Evolutionary conservation across 1,140 invertebrate species (phyloP), one percentile per base, ranked within the genome.

Genomic region (Lanistes nyassanus): DNA sequence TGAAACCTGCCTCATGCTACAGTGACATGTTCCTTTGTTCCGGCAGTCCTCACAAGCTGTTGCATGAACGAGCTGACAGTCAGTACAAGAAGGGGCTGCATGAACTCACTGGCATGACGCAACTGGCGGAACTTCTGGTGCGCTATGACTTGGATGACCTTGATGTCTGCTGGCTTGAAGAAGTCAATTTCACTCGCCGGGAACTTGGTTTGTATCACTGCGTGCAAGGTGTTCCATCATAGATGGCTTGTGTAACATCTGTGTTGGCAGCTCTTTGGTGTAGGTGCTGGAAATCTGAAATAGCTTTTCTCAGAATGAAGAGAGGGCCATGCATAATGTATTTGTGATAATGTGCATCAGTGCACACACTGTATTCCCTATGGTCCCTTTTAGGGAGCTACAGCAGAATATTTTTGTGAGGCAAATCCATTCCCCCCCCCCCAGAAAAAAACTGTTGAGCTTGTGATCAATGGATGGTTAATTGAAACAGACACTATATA

Each of bases 121-220:
- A 95, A 47, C 91, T 94, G 87, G 94, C 96, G 19, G 96, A 98
- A 87, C 95, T 96, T 83, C 94, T 96, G 37, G 86, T 94, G 94
- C 93, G 94, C 75, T 99, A 99, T 90, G 97, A 99, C 89, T 91
- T 99, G 81, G 97, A 99, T 91, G 95, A 97, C 82, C 92, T 93
- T 76, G 98, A 99, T 91, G 93, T 95, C 67, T 92, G 94, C 51
- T 99, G 97, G 97, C 91, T 99, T 56, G 92, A 94, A 76, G 91
- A 94, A 67, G 89, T 96, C 26, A 98, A 98, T 90, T 93, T 94
- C 39, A 95, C 97, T 91, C 91, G 96, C 82, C 93, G 94, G 65
- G 86, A 90, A 80, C 89, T 91, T 87, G 91, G 92, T 88, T 72
- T 68, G 80, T 78, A n/a, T 76, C 56, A 29, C 13, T 66, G 39